phyloP scores from a whole-genome alignment of 2,888 invertebrate species.

The Rhagophthalmus giganteus region DNA sequence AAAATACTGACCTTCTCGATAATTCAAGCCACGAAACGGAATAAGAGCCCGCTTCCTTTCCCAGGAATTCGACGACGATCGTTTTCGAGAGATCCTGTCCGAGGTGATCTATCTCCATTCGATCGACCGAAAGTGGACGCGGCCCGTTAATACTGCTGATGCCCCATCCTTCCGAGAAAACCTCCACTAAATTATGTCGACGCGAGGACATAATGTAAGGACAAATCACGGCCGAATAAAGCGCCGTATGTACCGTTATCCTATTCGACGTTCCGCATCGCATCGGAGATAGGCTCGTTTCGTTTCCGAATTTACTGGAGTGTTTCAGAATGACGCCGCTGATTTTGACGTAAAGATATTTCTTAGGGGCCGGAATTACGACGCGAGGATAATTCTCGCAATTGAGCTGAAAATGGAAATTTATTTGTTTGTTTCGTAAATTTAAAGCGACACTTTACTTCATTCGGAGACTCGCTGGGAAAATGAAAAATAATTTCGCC shows the following conservation, averaged over 20 bases:
- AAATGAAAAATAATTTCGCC: constrained; percentile 70
- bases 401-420: constrained; percentile 63
- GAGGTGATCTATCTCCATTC: constrained; percentile 62
- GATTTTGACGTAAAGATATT: constrained; percentile 78
- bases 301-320: constrained; percentile 60
- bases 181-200: constrained; percentile 71
- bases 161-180: constrained; percentile 84
- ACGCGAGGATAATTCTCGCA: constrained; percentile 81
- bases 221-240: constrained; percentile 62
- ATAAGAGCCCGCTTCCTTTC: constrained; percentile 74
- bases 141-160: constrained; percentile 51
- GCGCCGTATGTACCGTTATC: constrained; percentile 74
- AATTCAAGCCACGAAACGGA: constrained; percentile 83
- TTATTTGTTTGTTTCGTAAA: constrained; percentile 12
- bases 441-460: constrained; percentile 41
- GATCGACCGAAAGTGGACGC: constrained; percentile 50
- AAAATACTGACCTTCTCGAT: constrained; percentile 60
- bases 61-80: constrained; percentile 78
- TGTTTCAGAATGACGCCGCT: constrained; percentile 62
- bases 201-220: constrained; percentile 59
- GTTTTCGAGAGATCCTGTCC: constrained; percentile 68
- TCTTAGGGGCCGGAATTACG: constrained; percentile 74
- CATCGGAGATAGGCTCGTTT: constrained; percentile 57
- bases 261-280: constrained; percentile 77
- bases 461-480: constrained; percentile 43